A percentile compares a stretch with the other conserved stretches of the same genome.
Conservation (phyloP, 1,140 invertebrate genomes). For the Drosophila micromelanica region DNA sequence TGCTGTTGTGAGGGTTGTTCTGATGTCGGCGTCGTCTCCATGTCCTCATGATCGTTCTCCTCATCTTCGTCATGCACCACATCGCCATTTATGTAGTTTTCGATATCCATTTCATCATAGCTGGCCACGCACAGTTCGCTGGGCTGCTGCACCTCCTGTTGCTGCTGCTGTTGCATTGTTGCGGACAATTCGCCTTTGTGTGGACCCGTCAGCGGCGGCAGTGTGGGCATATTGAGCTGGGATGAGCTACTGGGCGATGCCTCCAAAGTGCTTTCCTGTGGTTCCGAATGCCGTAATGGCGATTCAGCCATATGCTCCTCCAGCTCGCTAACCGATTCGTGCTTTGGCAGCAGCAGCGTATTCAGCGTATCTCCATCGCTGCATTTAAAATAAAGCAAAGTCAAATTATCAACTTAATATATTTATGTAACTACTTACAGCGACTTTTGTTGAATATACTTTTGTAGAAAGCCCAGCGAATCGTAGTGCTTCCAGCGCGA, state of each 20-base stretch:
- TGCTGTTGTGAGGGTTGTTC: constrained; percentile 40
- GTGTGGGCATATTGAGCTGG: constrained; percentile 57
- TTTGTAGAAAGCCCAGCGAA: constrained; percentile 73
- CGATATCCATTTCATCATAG: constrained; percentile 82
- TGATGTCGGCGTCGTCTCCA: constrained; percentile 46
- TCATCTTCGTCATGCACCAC: constrained; percentile 58
- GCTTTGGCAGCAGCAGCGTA: constrained; percentile 63
- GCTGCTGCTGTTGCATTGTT: constrained; percentile 46
- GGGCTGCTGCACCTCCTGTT: constrained; percentile 53
- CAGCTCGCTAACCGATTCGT: constrained; percentile 52
- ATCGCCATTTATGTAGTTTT: constrained; percentile 78
- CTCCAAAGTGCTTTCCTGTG: constrained; percentile 46
- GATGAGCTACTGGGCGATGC: constrained; percentile 46
- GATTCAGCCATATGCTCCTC: constrained; percentile 64
- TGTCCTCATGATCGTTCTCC: constrained; percentile 66
- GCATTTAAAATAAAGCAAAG: not conserved
- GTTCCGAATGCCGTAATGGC: constrained; percentile 44
- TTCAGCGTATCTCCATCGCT: constrained; percentile 64
- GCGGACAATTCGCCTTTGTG: constrained; percentile 54
- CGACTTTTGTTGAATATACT: constrained; percentile 78
- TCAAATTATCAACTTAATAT: not conserved
- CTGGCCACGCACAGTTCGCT: constrained; percentile 63
- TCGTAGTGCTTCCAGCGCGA: constrained; percentile 83
- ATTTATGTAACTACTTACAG: constrained; percentile 47
- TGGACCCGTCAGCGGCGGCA: constrained; percentile 64